Evolutionary conservation across 2,113 vertebrate species (phyloP).

Genomic region (Sinocyclocheilus rhinocerous): DNA sequence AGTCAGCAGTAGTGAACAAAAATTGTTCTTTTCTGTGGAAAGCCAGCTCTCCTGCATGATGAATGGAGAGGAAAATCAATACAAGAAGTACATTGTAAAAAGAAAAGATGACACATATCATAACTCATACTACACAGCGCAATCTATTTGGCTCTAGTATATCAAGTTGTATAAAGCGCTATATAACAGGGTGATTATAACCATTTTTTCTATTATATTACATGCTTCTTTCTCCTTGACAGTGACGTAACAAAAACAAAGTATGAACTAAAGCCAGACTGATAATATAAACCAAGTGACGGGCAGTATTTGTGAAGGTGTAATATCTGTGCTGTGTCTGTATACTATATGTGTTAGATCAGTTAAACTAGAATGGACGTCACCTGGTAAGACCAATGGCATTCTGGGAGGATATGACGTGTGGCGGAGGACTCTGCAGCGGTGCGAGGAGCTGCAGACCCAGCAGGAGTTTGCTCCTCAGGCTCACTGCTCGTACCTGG

Average conservation of each 20-base stretch:
- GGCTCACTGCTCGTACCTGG: constrained; percentile 75
- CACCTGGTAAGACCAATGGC: constrained; percentile 84
- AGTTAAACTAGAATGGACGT: constrained; percentile 83
- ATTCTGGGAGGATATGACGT: constrained; percentile 87
- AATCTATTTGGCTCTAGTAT: constrained; percentile 25
- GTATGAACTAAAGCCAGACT: not conserved
- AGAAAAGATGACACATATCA: constrained; percentile 42
- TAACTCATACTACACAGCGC: constrained; percentile 44
- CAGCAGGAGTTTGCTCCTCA: constrained; percentile 41
- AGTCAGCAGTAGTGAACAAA: constrained; percentile 2
- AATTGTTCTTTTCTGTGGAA: not conserved
- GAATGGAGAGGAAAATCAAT: constrained; percentile 56
- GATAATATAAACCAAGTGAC: not conserved
- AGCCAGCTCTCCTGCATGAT: constrained; percentile 47
- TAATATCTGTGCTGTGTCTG: not conserved
- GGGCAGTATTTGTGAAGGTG: not conserved
- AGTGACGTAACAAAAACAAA: constrained; percentile 22
- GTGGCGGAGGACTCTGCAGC: constrained; percentile 71
- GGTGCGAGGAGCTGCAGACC: constrained; percentile 67
- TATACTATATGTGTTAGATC: constrained; percentile 68
- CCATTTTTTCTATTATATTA: constrained; percentile 27
- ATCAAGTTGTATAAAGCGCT: constrained; percentile 30
- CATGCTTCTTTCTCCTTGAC: not conserved
- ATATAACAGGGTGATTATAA: constrained; percentile 29
- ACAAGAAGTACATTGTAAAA: constrained; percentile 56